A percentile compares a stretch with the other conserved stretches of the same genome.
Conservation (phyloP, 2,797 vertebrate genomes). For the Channallabes apus region DNA sequence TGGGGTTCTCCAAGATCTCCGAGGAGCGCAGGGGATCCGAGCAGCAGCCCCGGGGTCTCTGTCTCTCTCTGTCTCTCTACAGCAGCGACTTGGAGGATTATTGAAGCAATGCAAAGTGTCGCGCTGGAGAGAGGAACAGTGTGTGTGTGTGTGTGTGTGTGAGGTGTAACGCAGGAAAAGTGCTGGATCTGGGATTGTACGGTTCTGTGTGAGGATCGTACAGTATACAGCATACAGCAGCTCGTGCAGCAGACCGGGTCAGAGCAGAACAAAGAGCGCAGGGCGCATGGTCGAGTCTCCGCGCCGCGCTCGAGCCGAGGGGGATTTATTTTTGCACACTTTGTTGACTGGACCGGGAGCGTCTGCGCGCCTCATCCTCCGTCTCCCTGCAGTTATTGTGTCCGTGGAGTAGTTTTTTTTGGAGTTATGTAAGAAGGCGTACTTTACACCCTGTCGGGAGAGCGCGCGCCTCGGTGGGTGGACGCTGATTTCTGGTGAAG, state of each 20-base stretch:
- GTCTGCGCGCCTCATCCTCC: not conserved
- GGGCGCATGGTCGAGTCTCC: not conserved
- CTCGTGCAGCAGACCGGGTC: constrained; percentile 34
- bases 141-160: not conserved
- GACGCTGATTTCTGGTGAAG: constrained; percentile 62
- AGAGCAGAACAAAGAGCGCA: constrained; percentile 13
- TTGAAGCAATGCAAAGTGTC: constrained; percentile 9
- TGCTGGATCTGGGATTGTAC: not conserved
- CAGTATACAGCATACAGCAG: constrained; percentile 43
- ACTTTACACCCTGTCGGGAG: constrained; percentile 17
- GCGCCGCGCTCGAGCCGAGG: not conserved
- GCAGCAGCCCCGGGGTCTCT: not conserved
- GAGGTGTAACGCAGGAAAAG: constrained; percentile 8
- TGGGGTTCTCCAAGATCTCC: constrained; percentile 45
- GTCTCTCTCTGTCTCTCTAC: not conserved
- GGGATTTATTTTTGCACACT: not conserved
- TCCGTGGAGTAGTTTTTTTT: constrained; percentile 21
- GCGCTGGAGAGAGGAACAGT: not conserved
- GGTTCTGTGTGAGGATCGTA: not conserved
- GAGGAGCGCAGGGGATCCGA: constrained; percentile 4
- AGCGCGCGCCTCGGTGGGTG: constrained; percentile 52
- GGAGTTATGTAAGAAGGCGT: constrained; percentile 52
- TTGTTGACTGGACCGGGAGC: not conserved
- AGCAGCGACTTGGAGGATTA: not conserved
- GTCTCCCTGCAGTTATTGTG: constrained; percentile 17